These are phyloP conservation scores for Hypotaenidia okinawae DNA, from an alignment of 2,797 vertebrate genomes.

Conservation along the genomic window DNA sequence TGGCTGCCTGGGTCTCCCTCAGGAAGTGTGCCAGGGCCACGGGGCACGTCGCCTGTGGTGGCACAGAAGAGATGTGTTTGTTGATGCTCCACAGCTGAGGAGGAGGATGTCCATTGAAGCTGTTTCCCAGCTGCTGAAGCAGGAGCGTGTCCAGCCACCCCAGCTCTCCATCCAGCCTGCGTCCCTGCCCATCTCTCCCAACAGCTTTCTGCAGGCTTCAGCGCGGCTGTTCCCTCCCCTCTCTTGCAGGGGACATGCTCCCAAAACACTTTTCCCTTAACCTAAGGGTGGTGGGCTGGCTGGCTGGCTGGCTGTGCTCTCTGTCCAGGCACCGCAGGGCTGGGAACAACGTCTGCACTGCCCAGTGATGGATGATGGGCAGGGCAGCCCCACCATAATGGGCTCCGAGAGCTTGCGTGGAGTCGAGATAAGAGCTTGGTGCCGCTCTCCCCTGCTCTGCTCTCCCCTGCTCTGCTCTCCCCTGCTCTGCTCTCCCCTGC, in stretches of 20 bases:
- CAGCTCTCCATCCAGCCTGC: neutral
- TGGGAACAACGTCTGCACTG: fast-evolving
- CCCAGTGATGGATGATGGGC: fast-evolving
- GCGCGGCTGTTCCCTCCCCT: neutral
- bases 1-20: fast-evolving
- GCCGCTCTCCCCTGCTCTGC: neutral
- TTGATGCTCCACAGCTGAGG: neutral
- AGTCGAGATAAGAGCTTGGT: neutral
- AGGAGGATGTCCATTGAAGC: neutral
- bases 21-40: fast-evolving
- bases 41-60: fast-evolving
- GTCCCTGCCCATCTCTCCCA: neutral
- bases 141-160: fast-evolving
- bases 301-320: neutral
- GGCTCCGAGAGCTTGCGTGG: neutral
- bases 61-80: neutral
- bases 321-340: fast-evolving
- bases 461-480: no score
- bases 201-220: fast-evolving
- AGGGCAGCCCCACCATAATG: neutral
- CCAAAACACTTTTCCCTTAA: neutral
- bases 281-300: neutral
- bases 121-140: neutral
- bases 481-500: neutral
- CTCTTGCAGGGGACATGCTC: neutral